Base-by-base conservation (phyloP, 2,888 invertebrate species). In the Clepsis dumicolana region DNA sequence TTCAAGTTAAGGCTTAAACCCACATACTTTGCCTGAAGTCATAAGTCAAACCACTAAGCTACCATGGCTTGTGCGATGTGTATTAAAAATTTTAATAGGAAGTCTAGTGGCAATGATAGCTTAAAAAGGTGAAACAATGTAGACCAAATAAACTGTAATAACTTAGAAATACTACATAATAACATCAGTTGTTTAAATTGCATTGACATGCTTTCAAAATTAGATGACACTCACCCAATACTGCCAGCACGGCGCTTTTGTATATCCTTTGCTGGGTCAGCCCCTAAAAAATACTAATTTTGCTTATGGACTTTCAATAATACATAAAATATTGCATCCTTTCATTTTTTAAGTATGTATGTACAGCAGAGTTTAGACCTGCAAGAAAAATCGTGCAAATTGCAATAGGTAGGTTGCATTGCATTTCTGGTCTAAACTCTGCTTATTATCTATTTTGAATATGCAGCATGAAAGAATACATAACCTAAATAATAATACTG, bases 211-310 rank as follows among this genome's bases (percentile, higher is more conserved):
- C 54, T 35, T 62, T 65, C 35, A 52, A 50, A 64, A 62, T 38
- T 65, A 54, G 38, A 44, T 70, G 56, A 65, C 76, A 95, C 96
- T 96, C 86, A 96, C 96, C 96, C 96, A 94, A 96, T 95, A 90
- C 96, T 96, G 90, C 96, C 96, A 86, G 96, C 95, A 86, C 96
- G 95, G 88, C 96, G 95, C 94, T 96, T 96, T 94, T 96, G 96
- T 94, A 96, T 94, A 94, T 96, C 96, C 95, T 96, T 96, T 86
- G 95, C 95, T 91, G 96, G 96, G 95, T 96, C 96, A 94, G 95
- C 95, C 95, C 96, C 96, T 96, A 88, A 65, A 95, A 72, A 75
- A 70, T 70, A 73, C 62, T 59, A 63, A 65, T 65, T n/a, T 61
- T 62, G 41, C 56, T 57, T 54, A 65, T 65, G 32, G 24, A n/a